Conservation (phyloP, 92 coral and sea anemone species). For the Meandrina meandrites region DNA sequence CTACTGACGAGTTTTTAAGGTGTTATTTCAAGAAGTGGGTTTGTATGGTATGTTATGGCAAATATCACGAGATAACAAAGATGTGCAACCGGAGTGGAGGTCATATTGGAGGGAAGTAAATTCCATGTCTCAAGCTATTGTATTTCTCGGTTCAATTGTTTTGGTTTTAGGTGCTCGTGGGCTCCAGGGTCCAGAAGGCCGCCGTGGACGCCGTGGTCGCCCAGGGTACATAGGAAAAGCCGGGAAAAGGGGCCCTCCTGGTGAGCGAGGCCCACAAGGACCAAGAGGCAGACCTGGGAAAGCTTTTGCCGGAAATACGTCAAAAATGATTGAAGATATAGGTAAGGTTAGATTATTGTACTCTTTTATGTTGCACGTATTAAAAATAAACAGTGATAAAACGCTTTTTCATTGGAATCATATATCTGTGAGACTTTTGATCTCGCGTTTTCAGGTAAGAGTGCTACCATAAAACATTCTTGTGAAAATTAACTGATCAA, state of each 20-base stretch:
- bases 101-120: neutral
- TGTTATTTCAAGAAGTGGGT: no score
- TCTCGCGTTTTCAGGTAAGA: no score
- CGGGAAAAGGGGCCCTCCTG: constrained; percentile 82
- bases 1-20: no score
- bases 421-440: no score
- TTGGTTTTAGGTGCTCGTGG: constrained; percentile 61
- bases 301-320: constrained; percentile 70
- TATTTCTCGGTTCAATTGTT: neutral
- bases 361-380: neutral
- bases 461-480: no score
- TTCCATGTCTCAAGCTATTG: neutral
- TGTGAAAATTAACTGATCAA: no score
- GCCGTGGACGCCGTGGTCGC: constrained; percentile 58
- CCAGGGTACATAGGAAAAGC: constrained; percentile 70
- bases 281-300: constrained; percentile 69
- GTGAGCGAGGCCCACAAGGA: constrained; percentile 66
- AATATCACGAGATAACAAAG: neutral
- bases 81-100: neutral
- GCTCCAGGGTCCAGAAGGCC: constrained; percentile 65
- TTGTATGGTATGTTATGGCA: neutral
- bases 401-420: neutral
- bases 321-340: constrained; percentile 58
- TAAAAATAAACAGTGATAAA: no score
- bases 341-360: constrained; percentile 39